Evolutionary conservation across 2,888 invertebrate species (phyloP), one percentile per base, ranked within the genome.

Genomic region (Acanthosepion esculentum): DNA sequence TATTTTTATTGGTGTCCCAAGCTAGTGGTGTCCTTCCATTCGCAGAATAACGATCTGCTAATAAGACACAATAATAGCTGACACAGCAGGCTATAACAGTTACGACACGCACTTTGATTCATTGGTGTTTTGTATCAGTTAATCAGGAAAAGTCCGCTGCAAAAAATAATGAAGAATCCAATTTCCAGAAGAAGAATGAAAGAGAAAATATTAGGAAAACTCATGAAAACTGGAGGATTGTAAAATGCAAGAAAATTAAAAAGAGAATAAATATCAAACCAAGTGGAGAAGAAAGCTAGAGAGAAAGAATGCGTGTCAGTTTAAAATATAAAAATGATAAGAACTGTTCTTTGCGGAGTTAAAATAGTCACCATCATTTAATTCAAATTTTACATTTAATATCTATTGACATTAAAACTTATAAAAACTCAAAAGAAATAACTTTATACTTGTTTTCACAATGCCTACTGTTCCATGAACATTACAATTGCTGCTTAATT

Each of bases 1-100:
- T n/a, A 78, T n/a, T n/a, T 78, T 78, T 78, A 78, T 78, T 78
- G 78, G n/a, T 78, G 78, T 78, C 78, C 78, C 8, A 78, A 78
- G 18, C n/a, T n/a, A n/a, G 78, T 78, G 78, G 78, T n/a, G n/a
- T 78, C 7, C n/a, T 78, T 78, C 78, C 78, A 78, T 78, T 78
- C 8, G n/a, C 78, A 78, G 78, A 12, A 78, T 78, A 78, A 78
- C 78, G 78, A 78, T 7, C 78, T 78, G 78, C 78, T 78, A 78
- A 78, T 78, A 78, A 78, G 78, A 7, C n/a, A n/a, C 78, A n/a
- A 78, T 78, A 55, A 55, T 55, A 55, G 55, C 55, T 20, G n/a
- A 78, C 78, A 78, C 78, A 78, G 78, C 78, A 29, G 29, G 78
- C 10, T n/a, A n/a, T 29, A 78, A 78, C 78, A n/a, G n/a, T n/a